phyloP scores from a whole-genome alignment of 92 coral and sea anemone species.

The Galaxea fascicularis region DNA sequence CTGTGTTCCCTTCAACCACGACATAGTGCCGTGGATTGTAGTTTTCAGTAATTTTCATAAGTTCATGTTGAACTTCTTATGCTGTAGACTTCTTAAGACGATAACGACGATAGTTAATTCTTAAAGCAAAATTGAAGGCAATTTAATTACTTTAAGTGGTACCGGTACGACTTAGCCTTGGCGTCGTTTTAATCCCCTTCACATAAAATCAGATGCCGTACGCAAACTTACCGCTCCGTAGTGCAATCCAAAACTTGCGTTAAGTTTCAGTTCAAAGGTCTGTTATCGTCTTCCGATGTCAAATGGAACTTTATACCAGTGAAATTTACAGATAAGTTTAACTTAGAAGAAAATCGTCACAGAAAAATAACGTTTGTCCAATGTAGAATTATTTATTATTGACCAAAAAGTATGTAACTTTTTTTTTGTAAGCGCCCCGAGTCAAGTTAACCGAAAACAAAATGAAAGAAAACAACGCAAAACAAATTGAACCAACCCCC shows the following conservation, averaged over 20 bases:
- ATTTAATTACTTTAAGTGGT: neutral
- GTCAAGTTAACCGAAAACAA: constrained; percentile 8
- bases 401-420: neutral
- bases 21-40: neutral
- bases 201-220: neutral
- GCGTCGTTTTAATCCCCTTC: neutral
- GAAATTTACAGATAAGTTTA: too few relatives aligned
- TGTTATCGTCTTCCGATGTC: neutral
- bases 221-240: too few relatives aligned
- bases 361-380: neutral
- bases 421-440: constrained; percentile 2
- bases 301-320: too few relatives aligned
- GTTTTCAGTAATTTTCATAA: neutral
- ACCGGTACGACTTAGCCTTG: neutral
- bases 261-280: neutral
- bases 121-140: neutral
- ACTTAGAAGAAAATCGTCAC: neutral
- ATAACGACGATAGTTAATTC: neutral
- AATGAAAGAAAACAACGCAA: neutral
- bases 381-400: constrained; percentile 17
- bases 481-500: neutral
- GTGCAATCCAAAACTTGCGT: constrained; percentile 1
- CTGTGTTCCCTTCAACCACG: neutral
- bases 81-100: constrained; percentile 12
- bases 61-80: constrained; percentile 38